Conservation (phyloP, 1,140 invertebrate species). For the Orchestia grillus region DNA sequence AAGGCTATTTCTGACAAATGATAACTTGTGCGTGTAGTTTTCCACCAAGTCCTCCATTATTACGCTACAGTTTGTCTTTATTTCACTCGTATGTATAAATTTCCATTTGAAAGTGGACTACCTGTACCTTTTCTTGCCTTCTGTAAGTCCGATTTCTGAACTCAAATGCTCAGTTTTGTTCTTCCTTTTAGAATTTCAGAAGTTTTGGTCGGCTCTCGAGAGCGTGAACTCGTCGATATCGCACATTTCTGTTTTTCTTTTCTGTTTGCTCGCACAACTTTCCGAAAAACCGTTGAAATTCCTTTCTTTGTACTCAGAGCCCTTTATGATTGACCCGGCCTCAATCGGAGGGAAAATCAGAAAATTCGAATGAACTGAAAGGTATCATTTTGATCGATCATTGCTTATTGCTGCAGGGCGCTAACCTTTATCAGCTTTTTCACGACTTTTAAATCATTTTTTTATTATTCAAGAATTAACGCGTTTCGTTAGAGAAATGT, state of each 20-base stretch:
- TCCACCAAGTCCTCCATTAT: too few relatives aligned
- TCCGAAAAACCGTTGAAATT: slow-evolving; percentile 45
- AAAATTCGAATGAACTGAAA: slow-evolving; percentile 14
- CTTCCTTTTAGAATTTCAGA: neutral
- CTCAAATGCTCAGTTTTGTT: neutral
- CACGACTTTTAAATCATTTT: too few relatives aligned
- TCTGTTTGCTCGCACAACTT: slow-evolving; percentile 20
- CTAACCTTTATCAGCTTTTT: neutral
- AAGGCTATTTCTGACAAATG: neutral
- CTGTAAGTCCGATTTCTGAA: neutral
- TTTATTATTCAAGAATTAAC: neutral
- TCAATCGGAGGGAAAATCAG: slow-evolving; percentile 30
- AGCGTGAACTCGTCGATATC: neutral
- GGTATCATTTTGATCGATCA: slow-evolving; percentile 36
- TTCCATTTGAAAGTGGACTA: neutral
- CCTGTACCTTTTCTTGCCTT: neutral
- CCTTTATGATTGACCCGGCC: slow-evolving; percentile 44
- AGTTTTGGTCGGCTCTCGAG: neutral
- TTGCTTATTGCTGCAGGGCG: neutral
- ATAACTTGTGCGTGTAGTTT: neutral
- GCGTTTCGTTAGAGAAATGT: neutral
- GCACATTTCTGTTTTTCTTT: neutral
- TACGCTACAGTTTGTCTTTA: neutral
- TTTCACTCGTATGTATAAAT: neutral
- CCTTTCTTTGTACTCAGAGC: neutral